A percentile compares a stretch with the other conserved stretches of the same genome.
These are phyloP conservation scores for Lithophane socia DNA, from an alignment of 2,888 invertebrate genomes.

Conservation along the genomic window DNA sequence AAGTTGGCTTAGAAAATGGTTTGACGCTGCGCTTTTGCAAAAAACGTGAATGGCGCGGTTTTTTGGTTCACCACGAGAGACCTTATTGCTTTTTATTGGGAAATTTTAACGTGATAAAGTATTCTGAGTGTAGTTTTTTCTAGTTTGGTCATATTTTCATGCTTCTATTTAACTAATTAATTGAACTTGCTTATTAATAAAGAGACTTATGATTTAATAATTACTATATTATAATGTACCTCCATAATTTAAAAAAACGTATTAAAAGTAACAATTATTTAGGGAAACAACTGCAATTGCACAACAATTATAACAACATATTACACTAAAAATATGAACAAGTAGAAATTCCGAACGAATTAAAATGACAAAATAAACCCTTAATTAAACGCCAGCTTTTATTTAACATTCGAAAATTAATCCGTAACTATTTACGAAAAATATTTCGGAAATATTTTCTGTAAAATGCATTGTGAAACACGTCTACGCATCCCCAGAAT, in stretches of 20 bases:
- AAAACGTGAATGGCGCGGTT: slow-evolving; percentile 33
- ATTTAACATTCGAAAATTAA: slow-evolving; percentile 20
- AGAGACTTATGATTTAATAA: neutral
- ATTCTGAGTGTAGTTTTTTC: neutral
- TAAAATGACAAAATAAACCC: slow-evolving; percentile 17
- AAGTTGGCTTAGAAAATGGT: slow-evolving; percentile 48
- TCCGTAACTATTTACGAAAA: slow-evolving; percentile 6
- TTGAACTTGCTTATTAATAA: neutral
- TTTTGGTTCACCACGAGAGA: slow-evolving; percentile 38
- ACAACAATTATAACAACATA: neutral
- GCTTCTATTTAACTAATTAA: neutral
- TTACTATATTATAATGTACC: neutral
- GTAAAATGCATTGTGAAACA: slow-evolving; percentile 14
- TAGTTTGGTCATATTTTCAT: neutral
- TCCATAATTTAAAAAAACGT: neutral
- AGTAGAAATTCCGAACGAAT: neutral
- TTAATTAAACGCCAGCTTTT: neutral
- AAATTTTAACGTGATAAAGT: slow-evolving; percentile 22
- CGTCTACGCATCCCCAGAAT: slow-evolving; percentile 6
- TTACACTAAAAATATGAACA: neutral
- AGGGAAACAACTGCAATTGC: neutral
- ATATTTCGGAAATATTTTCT: slow-evolving; percentile 10
- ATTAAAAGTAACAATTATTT: neutral
- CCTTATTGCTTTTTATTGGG: slow-evolving; percentile 54
- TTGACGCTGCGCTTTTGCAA: slow-evolving; percentile 39